Conservation (phyloP, 2,113 vertebrate genomes). For the Gulo gulo region DNA sequence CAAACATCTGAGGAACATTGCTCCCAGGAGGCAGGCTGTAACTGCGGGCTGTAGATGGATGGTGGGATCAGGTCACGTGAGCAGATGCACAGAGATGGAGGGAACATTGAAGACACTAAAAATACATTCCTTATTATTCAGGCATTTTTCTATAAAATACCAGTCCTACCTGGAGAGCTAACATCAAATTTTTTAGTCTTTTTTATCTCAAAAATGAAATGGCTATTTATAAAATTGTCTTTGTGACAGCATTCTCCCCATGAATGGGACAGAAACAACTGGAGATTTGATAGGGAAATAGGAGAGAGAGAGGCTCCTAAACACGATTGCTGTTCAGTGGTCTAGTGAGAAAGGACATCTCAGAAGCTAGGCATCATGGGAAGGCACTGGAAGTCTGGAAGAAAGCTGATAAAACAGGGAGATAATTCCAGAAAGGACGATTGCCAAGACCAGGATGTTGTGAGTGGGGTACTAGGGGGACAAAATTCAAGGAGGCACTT, state of each 20-base stretch:
- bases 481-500: not conserved
- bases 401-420: not conserved
- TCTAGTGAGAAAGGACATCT: not conserved
- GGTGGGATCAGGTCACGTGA: no score
- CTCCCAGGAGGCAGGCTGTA: not conserved
- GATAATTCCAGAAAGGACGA: not conserved
- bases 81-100: not conserved
- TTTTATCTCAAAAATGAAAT: constrained; percentile 36
- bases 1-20: not conserved
- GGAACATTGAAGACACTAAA: not conserved
- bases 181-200: not conserved
- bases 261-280: not conserved
- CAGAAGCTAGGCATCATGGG: not conserved
- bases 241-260: not conserved
- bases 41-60: not conserved
- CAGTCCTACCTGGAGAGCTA: not conserved
- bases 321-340: not conserved
- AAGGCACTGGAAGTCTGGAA: not conserved
- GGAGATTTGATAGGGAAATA: not conserved
- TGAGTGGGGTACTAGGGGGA: fast-evolving
- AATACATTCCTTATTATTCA: not conserved
- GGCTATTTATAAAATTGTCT: constrained; percentile 35
- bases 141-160: not conserved
- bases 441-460: not conserved
- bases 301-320: not conserved